Evolutionary conservation across 2,113 vertebrate genomes (phyloP).

Genomic region (Phoenicopterus ruber): DNA sequence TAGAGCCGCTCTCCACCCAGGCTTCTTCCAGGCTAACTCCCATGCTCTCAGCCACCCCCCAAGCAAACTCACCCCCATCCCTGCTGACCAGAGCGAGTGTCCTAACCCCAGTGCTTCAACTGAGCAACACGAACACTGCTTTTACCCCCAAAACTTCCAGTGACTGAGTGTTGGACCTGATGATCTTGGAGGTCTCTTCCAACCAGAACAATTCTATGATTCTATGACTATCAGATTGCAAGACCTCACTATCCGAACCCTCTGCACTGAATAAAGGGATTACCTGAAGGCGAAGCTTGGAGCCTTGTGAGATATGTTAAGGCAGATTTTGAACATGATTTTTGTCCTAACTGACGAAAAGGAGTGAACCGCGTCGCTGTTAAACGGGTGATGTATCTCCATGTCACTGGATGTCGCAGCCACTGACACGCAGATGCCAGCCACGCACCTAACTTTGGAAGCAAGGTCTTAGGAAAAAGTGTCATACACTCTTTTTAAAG

Average conservation of each 20-base stretch:
- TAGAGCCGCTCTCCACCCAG: not conserved
- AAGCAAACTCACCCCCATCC: not conserved
- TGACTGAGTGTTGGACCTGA: too few species aligned
- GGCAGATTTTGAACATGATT: not conserved
- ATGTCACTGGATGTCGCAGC: not conserved
- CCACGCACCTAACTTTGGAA: not conserved
- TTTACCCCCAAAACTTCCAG: not conserved
- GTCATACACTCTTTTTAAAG: not conserved
- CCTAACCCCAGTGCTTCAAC: not conserved
- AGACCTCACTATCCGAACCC: not conserved
- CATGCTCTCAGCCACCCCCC: not conserved
- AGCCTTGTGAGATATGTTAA: not conserved
- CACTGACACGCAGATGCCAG: not conserved
- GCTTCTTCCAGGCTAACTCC: not conserved
- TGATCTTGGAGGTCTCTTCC: too few species aligned
- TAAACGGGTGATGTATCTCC: not conserved
- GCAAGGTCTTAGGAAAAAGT: not conserved
- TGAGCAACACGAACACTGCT: too few species aligned
- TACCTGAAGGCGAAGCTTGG: not conserved
- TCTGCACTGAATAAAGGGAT: not conserved
- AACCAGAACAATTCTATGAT: too few species aligned
- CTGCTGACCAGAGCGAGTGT: not conserved
- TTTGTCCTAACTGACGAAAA: not conserved
- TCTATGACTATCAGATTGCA: not conserved
- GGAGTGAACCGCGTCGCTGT: not conserved